These are phyloP conservation scores for Rhea americana DNA, from an alignment of 2,113 vertebrate genomes.

Conservation along the genomic window DNA sequence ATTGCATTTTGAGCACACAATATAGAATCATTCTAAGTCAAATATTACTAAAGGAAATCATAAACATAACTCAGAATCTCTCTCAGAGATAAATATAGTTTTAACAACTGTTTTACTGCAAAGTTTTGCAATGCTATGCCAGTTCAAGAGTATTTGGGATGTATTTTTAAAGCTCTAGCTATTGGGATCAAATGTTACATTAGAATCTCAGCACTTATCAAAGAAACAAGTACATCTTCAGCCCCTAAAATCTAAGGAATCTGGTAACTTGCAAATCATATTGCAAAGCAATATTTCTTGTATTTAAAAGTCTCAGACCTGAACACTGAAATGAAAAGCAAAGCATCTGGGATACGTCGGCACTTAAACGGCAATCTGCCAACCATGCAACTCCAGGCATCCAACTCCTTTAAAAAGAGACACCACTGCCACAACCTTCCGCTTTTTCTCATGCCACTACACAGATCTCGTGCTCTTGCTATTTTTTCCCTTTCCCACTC, in stretches of 20 bases:
- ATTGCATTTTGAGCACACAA: neutral
- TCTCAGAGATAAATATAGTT: neutral
- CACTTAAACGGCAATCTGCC: neutral
- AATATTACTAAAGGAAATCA: neutral
- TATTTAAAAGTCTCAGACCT: neutral
- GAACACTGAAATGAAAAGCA: neutral
- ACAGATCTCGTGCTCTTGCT: neutral
- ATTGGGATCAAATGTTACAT: neutral
- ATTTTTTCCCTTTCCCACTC: neutral
- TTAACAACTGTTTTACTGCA: neutral
- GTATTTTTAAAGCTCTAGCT: neutral
- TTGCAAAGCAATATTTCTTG: neutral
- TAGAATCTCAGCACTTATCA: neutral
- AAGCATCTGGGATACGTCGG: neutral
- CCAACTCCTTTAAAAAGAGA: neutral
- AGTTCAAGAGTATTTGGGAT: neutral
- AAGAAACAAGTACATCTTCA: neutral
- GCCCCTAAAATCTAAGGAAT: neutral
- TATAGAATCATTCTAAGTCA: neutral
- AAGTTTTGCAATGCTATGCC: neutral
- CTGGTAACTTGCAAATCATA: neutral
- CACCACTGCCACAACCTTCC: neutral
- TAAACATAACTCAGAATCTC: neutral
- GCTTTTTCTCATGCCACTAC: neutral
- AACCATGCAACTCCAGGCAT: neutral